These are phyloP conservation scores for Myocastor coypus DNA, from an alignment of 2,113 vertebrate species.

Conservation along the genomic window DNA sequence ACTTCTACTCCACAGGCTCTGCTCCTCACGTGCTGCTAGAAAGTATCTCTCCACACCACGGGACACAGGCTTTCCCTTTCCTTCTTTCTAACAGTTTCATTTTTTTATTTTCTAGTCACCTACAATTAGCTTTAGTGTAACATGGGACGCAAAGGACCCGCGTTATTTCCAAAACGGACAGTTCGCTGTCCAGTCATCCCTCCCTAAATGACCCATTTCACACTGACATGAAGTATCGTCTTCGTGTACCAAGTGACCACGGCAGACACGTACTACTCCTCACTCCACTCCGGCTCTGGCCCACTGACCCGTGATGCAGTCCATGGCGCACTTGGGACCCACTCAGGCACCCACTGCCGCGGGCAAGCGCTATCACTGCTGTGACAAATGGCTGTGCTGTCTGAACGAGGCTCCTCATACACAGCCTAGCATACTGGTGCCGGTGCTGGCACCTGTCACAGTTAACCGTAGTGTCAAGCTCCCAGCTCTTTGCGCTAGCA, in stretches of 20 bases:
- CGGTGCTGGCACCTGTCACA: background rate
- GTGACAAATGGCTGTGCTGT: background rate
- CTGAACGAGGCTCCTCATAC: background rate
- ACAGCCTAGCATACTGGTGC: background rate
- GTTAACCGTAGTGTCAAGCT: background rate
- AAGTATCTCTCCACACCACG: background rate
- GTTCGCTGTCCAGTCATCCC: background rate
- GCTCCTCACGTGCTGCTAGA: background rate
- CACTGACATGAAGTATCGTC: background rate
- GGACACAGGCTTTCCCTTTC: background rate
- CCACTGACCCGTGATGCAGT: background rate
- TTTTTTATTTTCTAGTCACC: background rate
- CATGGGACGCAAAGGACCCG: background rate
- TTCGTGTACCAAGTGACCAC: background rate
- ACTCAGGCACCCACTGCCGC: background rate
- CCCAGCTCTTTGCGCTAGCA: background rate
- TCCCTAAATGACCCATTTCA: background rate
- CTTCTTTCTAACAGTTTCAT: background rate
- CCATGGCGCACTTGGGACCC: background rate
- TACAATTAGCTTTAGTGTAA: conserved; percentile 11
- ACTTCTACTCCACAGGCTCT: background rate
- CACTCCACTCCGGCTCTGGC: background rate
- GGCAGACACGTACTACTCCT: background rate
- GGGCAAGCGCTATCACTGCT: background rate
- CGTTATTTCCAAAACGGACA: conserved; percentile 6